Percentiles rank a stretch among this genome's conserved stretches.
These are phyloP conservation scores for Crambe crambe DNA, from an alignment of 37 sponge, comb jelly and placozoan species.

Conservation along the genomic window DNA sequence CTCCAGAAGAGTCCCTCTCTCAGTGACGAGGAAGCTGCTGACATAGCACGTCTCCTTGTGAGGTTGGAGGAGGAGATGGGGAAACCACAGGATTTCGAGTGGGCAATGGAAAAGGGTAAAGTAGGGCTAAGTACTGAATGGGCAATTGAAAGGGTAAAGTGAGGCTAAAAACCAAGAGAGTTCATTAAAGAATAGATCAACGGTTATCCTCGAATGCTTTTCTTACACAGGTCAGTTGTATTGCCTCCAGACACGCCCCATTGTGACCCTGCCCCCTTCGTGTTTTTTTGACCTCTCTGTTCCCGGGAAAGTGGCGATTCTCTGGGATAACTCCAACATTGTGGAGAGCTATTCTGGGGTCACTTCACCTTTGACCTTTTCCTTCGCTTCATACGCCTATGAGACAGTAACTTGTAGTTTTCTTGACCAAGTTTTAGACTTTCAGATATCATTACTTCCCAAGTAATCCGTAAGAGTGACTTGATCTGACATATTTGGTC, in stretches of 20 bases:
- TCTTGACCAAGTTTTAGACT: too few relatives aligned
- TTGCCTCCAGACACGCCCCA: constrained; percentile 83
- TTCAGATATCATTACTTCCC: too few relatives aligned
- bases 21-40: constrained; percentile 52
- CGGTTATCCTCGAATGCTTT: too few relatives aligned
- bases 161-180: too few relatives aligned
- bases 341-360: constrained; percentile 89
- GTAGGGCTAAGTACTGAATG: not conserved
- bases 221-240: constrained; percentile 80
- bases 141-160: too few relatives aligned
- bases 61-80: constrained; percentile 66
- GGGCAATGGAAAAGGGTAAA: constrained; percentile 71
- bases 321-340: constrained; percentile 95
- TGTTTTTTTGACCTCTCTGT: constrained; percentile 66
- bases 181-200: too few relatives aligned
- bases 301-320: constrained; percentile 39
- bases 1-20: constrained; percentile 45
- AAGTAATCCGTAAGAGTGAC: not conserved
- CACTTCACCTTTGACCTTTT: constrained; percentile 89
- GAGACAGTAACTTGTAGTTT: constrained; percentile 55
- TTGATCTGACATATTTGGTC: not conserved
- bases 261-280: constrained; percentile 84
- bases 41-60: constrained; percentile 64
- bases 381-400: constrained; percentile 80
- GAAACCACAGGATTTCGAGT: constrained; percentile 89